A percentile compares a stretch with the other conserved stretches of the same genome.
Evolutionary conservation across 2,888 invertebrate genomes (phyloP).

Genomic region (Pogonocherus hispidulus): DNA sequence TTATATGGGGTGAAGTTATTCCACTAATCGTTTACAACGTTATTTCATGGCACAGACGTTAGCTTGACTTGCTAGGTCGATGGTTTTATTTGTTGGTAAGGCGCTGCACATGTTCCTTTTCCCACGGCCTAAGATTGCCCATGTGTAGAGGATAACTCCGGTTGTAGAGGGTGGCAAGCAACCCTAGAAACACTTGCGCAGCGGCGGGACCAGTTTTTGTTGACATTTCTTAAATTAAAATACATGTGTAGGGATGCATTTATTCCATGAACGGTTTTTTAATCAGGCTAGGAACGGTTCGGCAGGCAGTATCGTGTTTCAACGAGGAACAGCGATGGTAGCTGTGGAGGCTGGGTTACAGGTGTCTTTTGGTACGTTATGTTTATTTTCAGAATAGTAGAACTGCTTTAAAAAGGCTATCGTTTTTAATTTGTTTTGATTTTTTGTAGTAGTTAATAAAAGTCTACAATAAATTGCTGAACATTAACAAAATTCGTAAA

Average conservation of each 20-base stretch:
- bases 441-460: too few species aligned
- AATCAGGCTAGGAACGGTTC: slow-evolving; percentile 11
- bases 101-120: slow-evolving; percentile 63
- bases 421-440: neutral
- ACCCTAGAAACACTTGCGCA: slow-evolving; percentile 60
- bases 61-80: slow-evolving; percentile 41
- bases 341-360: neutral
- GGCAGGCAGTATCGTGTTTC: slow-evolving; percentile 18
- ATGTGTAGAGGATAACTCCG: slow-evolving; percentile 58
- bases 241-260: slow-evolving; percentile 21
- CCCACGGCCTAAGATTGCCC: slow-evolving; percentile 63
- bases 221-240: slow-evolving; percentile 41
- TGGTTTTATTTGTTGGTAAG: slow-evolving; percentile 60
- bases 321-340: neutral
- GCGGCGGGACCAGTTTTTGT: slow-evolving; percentile 45
- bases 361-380: slow-evolving; percentile 3
- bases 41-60: slow-evolving; percentile 41
- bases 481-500: too few species aligned
- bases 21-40: slow-evolving; percentile 47
- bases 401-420: neutral
- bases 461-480: too few species aligned
- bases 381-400: neutral
- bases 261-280: slow-evolving; percentile 14
- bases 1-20: slow-evolving; percentile 49
- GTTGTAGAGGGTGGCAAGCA: slow-evolving; percentile 60